Percentiles rank a stretch among this genome's conserved stretches.
Evolutionary conservation across 1,140 invertebrate genomes (phyloP).

Genomic region (Asbolus verrucosus): DNA sequence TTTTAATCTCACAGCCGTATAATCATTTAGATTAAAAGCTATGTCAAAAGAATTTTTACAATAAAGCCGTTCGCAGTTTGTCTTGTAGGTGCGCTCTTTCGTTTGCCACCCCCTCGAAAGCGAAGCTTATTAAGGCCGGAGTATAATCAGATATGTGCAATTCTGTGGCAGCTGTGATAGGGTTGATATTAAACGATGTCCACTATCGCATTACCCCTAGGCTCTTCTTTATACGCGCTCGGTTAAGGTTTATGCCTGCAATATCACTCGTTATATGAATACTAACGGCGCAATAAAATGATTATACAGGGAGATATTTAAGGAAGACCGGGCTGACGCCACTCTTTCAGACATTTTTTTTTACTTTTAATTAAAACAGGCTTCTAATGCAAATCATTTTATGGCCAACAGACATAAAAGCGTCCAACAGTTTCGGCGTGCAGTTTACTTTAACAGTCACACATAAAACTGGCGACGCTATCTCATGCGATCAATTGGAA

Average conservation of each 20-base stretch:
- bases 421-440: too few species aligned
- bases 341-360: constrained; percentile 2
- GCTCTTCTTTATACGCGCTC: constrained; percentile 19
- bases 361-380: background rate
- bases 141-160: constrained; percentile 11
- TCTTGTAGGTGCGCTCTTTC: constrained; percentile 10
- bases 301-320: constrained; percentile 1
- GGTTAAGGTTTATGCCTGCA: constrained; percentile 26
- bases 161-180: constrained; percentile 33
- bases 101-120: background rate
- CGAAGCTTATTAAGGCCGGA: constrained; percentile 6
- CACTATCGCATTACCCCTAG: constrained; percentile 22
- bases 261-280: constrained; percentile 38
- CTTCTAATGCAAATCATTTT: constrained; percentile 1
- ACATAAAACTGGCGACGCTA: constrained; percentile 14
- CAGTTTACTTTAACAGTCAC: too few species aligned
- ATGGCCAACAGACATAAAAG: background rate
- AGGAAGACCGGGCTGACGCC: background rate
- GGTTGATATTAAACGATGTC: constrained; percentile 36
- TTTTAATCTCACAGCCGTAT: constrained; percentile 31
- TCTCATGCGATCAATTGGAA: constrained; percentile 12
- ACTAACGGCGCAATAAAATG: constrained; percentile 31
- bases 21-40: constrained; percentile 40
- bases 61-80: constrained; percentile 28
- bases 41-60: constrained; percentile 41